Conservation (phyloP, 2,888 invertebrate genomes). For the Megalurothrips usitatus region DNA sequence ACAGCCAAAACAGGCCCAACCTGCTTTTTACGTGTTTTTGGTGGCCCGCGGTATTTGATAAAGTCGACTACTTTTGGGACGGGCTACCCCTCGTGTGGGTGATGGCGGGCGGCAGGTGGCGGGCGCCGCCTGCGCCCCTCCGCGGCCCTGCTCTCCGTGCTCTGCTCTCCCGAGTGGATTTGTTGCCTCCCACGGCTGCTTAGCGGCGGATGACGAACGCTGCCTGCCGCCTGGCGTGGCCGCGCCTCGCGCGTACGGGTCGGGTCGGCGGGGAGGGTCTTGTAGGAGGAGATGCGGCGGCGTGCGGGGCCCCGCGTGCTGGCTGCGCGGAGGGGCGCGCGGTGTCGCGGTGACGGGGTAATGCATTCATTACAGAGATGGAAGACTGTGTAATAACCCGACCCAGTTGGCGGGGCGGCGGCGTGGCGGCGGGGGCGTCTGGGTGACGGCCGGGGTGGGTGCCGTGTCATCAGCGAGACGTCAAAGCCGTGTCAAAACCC, state of each 20-base stretch:
- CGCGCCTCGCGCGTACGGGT: neutral
- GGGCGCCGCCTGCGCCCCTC: too few species aligned
- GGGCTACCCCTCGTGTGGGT: too few species aligned
- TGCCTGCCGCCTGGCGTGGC: neutral
- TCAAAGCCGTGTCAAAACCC: conserved; percentile 19
- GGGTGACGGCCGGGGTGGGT: neutral
- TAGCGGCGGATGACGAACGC: too few species aligned
- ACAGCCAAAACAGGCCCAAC: too few species aligned
- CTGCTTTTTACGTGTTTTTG: too few species aligned
- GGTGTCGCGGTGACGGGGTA: neutral
- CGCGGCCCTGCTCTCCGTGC: too few species aligned
- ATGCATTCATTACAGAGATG: neutral
- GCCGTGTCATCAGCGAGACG: neutral
- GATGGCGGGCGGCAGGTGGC: too few species aligned
- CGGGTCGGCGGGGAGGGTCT: neutral
- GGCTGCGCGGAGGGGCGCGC: neutral
- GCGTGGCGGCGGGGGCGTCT: neutral
- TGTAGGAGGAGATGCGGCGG: neutral
- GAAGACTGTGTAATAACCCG: neutral
- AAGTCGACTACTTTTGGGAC: too few species aligned
- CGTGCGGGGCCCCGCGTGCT: too few species aligned
- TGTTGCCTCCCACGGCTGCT: too few species aligned
- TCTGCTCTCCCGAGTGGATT: too few species aligned
- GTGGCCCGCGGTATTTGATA: too few species aligned
- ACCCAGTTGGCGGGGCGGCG: neutral